Conservation (phyloP, 2,797 vertebrate genomes). For the Pipistrellus pipistrellus region DNA sequence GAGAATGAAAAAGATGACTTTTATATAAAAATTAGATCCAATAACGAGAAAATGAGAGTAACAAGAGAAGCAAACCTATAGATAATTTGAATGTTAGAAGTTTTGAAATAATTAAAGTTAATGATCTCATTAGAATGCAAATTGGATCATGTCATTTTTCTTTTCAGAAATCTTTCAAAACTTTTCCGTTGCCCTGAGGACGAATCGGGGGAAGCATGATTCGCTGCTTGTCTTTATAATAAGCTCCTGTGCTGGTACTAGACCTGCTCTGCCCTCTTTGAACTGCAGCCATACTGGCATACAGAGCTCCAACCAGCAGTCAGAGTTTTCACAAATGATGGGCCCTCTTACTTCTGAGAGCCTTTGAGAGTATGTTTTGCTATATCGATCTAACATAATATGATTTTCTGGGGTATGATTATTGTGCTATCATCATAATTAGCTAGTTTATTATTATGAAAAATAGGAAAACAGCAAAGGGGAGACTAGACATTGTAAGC, state of each 20-base stretch:
- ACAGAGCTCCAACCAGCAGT: background rate
- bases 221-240: background rate
- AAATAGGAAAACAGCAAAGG: background rate
- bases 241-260: too few species aligned
- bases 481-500: background rate
- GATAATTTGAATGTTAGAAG: too few species aligned
- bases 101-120: background rate
- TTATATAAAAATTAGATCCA: background rate
- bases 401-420: background rate
- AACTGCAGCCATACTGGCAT: background rate
- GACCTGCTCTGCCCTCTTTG: background rate
- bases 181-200: background rate
- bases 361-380: background rate
- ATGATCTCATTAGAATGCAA: background rate
- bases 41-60: background rate
- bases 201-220: background rate
- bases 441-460: background rate
- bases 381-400: background rate
- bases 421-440: background rate
- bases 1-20: constrained; percentile 8
- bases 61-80: too few species aligned
- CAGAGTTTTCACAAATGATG: background rate
- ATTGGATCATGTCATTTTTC: background rate
- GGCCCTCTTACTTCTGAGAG: background rate
- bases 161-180: background rate